Evolutionary conservation across 2,888 invertebrate genomes (phyloP), one percentile per base, ranked within the genome.

Genomic region (Ferdinandea cuprea): DNA sequence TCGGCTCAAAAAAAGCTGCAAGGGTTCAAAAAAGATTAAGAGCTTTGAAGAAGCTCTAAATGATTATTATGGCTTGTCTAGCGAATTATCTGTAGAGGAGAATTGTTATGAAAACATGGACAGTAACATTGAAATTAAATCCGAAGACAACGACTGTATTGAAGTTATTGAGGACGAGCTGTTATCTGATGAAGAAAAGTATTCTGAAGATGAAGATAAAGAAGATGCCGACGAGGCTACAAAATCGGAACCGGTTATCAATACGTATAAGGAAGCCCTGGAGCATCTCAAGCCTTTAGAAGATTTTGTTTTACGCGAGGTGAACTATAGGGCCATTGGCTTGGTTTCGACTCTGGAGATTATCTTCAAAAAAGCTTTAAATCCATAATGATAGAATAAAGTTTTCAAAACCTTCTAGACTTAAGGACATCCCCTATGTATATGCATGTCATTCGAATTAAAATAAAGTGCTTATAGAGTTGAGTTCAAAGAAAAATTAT

Each of bases 271-370:
- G 0, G 88, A 90, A 50, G 89, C 89, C 0, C 46, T 90, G 46
- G 89, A 89, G 21, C 88, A 90, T 52, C 79, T 90, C 0, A 89
- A 88, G 32, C 89, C 89, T 0, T 58, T 90, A 15, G 89, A 90
- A 71, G 90, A 90, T 17, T 90, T 90, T 85, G 90, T 87, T 5
- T 86, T 90, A 8, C 87, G 88, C 56, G 87, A 88, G 77, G 90
- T 89, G 56, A 90, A 90, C 44, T 90, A 89, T 58, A 87, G 90
- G 19, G 89, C 88, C 13, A 90, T 90, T 59, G 90, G 90, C 0
- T 63, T 90, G 59, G 85, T 90, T 13, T 46, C 46, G 7, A 65
- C 63, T 7, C 8, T 73, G 15, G 63, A 73, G 46, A 32, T 50
- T 28, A 50, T 72, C 6, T 61, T 72, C 15, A 72, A 72, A 9